These are phyloP conservation scores for Bostrychus sinensis DNA, from an alignment of 2,113 vertebrate genomes.

Conservation along the genomic window DNA sequence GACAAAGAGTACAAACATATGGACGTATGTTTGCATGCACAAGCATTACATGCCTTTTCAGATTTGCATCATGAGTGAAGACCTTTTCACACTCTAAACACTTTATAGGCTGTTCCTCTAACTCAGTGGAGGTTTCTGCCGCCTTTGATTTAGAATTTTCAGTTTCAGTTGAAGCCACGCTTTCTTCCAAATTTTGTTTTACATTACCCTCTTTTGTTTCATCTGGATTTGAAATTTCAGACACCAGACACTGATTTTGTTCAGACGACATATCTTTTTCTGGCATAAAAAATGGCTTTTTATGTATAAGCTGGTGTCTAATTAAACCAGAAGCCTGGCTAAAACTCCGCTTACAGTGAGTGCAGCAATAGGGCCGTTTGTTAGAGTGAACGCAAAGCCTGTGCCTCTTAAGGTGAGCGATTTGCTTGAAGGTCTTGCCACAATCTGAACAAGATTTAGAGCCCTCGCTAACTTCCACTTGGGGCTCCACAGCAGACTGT, in stretches of 20 bases:
- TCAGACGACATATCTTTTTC: not conserved
- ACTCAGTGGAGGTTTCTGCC: conserved; percentile 10
- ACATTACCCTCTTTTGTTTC: not conserved
- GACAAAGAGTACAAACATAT: conserved; percentile 64
- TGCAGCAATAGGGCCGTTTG: conserved; percentile 73
- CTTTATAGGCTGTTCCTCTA: not conserved
- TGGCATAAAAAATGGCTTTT: conserved; percentile 16
- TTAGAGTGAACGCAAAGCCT: conserved; percentile 67
- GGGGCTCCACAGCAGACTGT: conserved; percentile 5
- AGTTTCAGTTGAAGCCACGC: not conserved
- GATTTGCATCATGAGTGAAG: conserved; percentile 28
- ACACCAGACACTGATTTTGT: not conserved
- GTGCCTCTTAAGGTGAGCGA: conserved; percentile 59
- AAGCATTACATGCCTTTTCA: conserved; percentile 44
- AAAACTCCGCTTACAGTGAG: conserved; percentile 68
- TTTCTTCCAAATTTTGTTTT: conserved; percentile 13
- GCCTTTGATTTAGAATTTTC: conserved; percentile 7
- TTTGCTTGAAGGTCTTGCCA: conserved; percentile 67
- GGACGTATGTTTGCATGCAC: conserved; percentile 59
- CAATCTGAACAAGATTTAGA: conserved; percentile 63
- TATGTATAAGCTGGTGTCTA: conserved; percentile 69
- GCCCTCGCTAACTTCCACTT: conserved; percentile 14
- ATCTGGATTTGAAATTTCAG: conserved; percentile 2
- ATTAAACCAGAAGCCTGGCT: conserved; percentile 69
- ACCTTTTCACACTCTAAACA: conserved; percentile 56